Percentiles rank a stretch among this genome's conserved stretches.
phyloP scores from a whole-genome alignment of 2,113 vertebrate species.

The Galeopterus variegatus region DNA sequence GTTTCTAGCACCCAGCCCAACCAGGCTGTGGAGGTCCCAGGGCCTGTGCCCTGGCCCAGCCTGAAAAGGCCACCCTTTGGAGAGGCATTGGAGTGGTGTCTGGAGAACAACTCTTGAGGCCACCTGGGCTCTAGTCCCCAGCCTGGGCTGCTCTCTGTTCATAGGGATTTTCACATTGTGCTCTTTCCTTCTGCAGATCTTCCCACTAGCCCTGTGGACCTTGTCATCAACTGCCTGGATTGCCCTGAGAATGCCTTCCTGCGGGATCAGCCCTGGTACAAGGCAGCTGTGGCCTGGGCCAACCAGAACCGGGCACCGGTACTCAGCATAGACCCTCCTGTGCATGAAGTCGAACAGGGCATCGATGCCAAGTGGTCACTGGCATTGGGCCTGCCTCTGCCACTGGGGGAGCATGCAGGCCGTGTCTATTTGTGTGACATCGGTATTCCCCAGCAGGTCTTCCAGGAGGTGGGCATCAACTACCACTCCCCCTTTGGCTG shows the following conservation, averaged over 20 bases:
- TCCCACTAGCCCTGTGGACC: slow-evolving; percentile 96
- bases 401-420: slow-evolving; percentile 94
- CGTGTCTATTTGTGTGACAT: slow-evolving; percentile 98
- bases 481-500: slow-evolving; percentile 98
- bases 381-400: slow-evolving; percentile 95
- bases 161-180: neutral
- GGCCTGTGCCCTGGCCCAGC: neutral
- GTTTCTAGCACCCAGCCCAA: neutral
- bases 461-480: slow-evolving; percentile 97
- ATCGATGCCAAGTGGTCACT: slow-evolving; percentile 99
- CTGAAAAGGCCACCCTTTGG: neutral
- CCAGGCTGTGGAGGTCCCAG: neutral
- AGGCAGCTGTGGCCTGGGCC: slow-evolving; percentile 97
- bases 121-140: neutral
- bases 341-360: slow-evolving; percentile 93
- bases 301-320: slow-evolving; percentile 97
- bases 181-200: slow-evolving; percentile 91
- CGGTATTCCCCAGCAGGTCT: slow-evolving; percentile 96
- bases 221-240: slow-evolving; percentile 99
- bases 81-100: neutral
- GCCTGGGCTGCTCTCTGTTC: neutral
- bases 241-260: slow-evolving; percentile 97
- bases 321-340: slow-evolving; percentile 97
- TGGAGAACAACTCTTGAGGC: neutral
- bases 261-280: slow-evolving; percentile 98